Base-by-base conservation (phyloP, 2,888 invertebrate species). In the Octonoba sinensis region DNA sequence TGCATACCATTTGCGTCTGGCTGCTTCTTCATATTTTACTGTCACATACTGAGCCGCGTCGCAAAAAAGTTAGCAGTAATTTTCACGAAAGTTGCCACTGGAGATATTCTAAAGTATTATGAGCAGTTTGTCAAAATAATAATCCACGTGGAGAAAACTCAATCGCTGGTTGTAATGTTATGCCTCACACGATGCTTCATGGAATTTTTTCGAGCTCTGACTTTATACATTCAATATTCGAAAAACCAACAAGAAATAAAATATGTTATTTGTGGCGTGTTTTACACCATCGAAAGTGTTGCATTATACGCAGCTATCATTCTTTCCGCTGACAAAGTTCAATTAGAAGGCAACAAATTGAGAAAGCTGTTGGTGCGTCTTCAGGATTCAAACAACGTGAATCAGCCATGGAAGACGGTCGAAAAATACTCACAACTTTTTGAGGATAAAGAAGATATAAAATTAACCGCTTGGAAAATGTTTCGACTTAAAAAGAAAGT, bases 401-500 rank as follows among this genome's bases (percentile, higher is more conserved):
- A 3, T n/a, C 46, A 70, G 22, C 36, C 76, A 13, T 78, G 77
- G 71, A 71, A 71, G 46, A 57, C 56, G 20, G 49, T 71, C 0
- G 71, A 78, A 57, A 78, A 71, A 46, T 78, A 60, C 46, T 71
- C 70, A 12, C 70, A 78, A 8, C 70, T 78, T 4, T 78, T 78
- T 47, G 77, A 78, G 51, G 77, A 78, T 36, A 78, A 78, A 36
- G 77, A 70, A 49, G 77, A 78, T 46, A 70, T 78, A 4, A 78
- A 71, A 49, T 20, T 78, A 47, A 71, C 77, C 3, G 77, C 71
- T 12, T 78, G 77, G 77, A 71, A 78, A 49, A 71, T 78, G 77
- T 64, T 78, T 47, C 64, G 77, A 6, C 20, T 78, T n/a, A 78
- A 78, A 56, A 78, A 78, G 49, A 78, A 78, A 44, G 54, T 78